Evolutionary conservation across 2,888 invertebrate species (phyloP).

Genomic region (Drosophila anomalata): DNA sequence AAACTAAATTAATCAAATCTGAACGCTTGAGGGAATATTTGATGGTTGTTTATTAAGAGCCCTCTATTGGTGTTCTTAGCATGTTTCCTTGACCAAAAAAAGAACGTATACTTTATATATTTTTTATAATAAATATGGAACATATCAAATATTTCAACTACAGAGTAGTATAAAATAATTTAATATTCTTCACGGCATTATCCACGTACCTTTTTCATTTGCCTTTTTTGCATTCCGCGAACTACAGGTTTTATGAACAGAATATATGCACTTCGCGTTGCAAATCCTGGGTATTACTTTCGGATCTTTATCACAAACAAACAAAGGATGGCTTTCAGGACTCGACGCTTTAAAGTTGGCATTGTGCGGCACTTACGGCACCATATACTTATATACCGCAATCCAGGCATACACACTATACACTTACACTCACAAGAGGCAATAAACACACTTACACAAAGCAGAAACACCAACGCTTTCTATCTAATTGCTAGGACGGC

Average conservation of each 20-base stretch:
- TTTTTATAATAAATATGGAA: not conserved
- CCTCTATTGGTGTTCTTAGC: no score
- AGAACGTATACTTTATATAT: no score
- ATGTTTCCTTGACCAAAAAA: no score
- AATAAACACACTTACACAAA: constrained; percentile 20
- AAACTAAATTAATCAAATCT: no score
- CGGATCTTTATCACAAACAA: constrained; percentile 4
- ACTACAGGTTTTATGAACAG: not conserved
- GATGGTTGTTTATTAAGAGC: no score
- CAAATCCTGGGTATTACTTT: constrained; percentile 19
- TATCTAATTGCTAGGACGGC: constrained; percentile 55
- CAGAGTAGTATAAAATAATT: not conserved
- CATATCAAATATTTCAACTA: not conserved
- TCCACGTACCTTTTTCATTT: not conserved
- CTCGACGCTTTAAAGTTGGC: constrained; percentile 25
- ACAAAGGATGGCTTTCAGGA: constrained; percentile 13
- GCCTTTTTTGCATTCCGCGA: not conserved
- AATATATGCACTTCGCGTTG: not conserved
- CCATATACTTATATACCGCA: constrained; percentile 14
- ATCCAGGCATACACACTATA: constrained; percentile 1
- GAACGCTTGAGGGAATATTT: no score
- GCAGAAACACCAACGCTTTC: constrained; percentile 17
- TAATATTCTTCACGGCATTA: not conserved
- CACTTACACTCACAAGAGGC: constrained; percentile 5
- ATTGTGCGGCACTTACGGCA: constrained; percentile 6